Evolutionary conservation across 2,888 invertebrate genomes (phyloP), one percentile per base, ranked within the genome.

Genomic region (Metopia argyrocephala): DNA sequence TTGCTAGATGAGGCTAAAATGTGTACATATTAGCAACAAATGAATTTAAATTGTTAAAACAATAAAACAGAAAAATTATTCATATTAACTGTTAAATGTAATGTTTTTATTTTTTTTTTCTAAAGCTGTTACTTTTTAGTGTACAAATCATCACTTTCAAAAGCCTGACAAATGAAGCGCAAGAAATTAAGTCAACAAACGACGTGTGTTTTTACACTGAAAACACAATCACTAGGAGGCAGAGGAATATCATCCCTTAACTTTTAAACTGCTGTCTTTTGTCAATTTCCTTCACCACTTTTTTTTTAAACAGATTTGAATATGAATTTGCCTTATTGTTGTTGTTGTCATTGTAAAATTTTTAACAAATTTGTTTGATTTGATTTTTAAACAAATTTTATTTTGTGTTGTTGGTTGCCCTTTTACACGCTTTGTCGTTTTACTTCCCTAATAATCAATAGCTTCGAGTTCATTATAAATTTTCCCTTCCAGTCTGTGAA

Each of bases 181-280:
- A 62, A 81, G 70, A 81, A 78, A 81, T 78, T 81, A 78, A 62
- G 70, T 78, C 74, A 81, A 81, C 66, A 81, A 70, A 59, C 59
- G 45, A 31, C n/a, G 45, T 62, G 46, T 73, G 56, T 71, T 38
- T 73, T 62, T 48, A 38, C 4, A 38, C 15, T 38, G 38, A 9
- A 38, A 38, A 38, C 9, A 38, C 38, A 38, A 9, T 69, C 23
- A 46, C 21, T 5, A n/a, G 27, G 38, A 25, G 57, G 4, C 7
- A 52, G 3, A 65, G 15, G 3, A 5, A 61, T 66, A 62, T 69
- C 69, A 69, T 76, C 76, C 76, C 76, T 18, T 69, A 69, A 62
- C 38, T 38, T 38, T 38, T 12, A 38, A 38, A 38, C 31, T 50
- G n/a, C 48, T 61, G 28, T 38, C 56, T 54, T 15, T 18, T 50